Evolutionary conservation across 1,140 invertebrate genomes (phyloP), one percentile per base, ranked within the genome.

Genomic region (Drosophila pseudoananassae): DNA sequence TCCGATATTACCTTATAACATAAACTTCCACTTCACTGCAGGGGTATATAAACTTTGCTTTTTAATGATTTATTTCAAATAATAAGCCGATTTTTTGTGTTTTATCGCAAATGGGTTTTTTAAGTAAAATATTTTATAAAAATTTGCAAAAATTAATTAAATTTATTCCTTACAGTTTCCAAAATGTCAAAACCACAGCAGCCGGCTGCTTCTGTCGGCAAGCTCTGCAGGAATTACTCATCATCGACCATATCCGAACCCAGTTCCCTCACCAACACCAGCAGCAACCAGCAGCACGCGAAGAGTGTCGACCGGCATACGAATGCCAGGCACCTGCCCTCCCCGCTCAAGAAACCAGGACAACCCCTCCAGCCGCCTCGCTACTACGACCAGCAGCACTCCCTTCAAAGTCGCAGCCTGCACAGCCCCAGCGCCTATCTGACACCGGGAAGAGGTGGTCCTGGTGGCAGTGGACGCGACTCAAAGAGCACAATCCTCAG

Each of bases 221-320:
- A 79, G 45, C 56, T 91, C n/a, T 74, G 76, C 25, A 78, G 71
- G 7, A 74, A 83, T 4, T 66, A 68, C 33, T 91, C 90, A 1
- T 91, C 90, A 58, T 91, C 90, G 10, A 90, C 90, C 82, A 91
- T 91, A 88, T 91, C 90, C 10, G 90, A 91, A 61, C 72, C 85
- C 51, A 91, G 85, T 79, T 90, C 87, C 23, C 64, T 68, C 23
- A 85, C 78, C 58, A 85, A 90, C 59, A 90, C 81, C 29, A 87
- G 81, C 25, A 87, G 90, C 46, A 70, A 52, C 38, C 49, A 49
- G 15, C 46, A 74, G 46, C 40, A 31, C 8, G 33, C 58, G 8
- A 45, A 50, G 29, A 66, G 70, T 43, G 25, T 84, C 3, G 90
- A 91, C 33, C 88, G 90, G 9, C 90, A 91, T 36, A 20, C 40